phyloP scores from a whole-genome alignment of 2,797 vertebrate species.

The Mormyrops attenuatus region DNA sequence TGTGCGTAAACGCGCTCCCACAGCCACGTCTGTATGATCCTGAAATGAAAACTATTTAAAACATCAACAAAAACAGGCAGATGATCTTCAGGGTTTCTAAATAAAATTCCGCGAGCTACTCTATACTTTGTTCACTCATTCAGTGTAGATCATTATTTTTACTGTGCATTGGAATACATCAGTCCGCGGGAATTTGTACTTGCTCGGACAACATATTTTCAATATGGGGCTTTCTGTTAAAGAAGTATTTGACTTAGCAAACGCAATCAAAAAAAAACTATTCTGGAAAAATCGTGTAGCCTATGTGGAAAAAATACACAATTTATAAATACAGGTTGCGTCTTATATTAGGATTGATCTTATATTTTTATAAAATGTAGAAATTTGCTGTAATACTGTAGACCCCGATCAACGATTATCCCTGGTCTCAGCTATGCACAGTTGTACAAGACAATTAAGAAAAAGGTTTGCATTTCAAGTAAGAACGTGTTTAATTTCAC shows the following conservation, averaged over 20 bases:
- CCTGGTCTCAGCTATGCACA: background rate
- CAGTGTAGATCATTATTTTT: background rate
- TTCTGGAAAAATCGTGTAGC: background rate
- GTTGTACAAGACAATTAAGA: background rate
- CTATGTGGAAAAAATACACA: background rate
- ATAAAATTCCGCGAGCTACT: background rate
- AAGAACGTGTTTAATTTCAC: background rate
- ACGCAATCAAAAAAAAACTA: background rate
- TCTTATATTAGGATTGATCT: background rate
- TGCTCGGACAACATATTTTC: background rate
- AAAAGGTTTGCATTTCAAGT: background rate
- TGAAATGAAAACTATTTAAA: background rate
- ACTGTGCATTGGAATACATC: background rate
- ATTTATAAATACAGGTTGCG: background rate
- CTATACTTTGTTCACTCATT: background rate
- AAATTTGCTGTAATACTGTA: background rate
- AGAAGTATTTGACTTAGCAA: background rate
- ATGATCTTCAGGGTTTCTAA: background rate
- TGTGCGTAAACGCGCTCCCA: background rate
- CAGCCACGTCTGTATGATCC: background rate
- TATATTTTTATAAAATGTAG: background rate
- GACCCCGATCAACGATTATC: background rate
- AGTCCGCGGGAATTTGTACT: background rate
- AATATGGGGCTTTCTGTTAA: background rate
- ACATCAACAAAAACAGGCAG: background rate